Conservation (phyloP, 92 coral and sea anemone genomes). For the Ricordea florida region DNA sequence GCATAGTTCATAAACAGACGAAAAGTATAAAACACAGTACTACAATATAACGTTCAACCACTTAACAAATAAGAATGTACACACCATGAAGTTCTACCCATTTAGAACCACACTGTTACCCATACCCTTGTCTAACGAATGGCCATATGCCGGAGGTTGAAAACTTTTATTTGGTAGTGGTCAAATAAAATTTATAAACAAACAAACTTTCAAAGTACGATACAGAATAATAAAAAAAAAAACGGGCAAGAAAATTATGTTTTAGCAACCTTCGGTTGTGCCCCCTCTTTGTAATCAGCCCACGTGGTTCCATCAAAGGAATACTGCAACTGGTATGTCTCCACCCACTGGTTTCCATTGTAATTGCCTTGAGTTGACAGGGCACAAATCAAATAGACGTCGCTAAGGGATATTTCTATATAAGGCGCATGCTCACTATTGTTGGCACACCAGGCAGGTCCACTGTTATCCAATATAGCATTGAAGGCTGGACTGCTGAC, state of each 20-base stretch:
- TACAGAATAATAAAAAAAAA: too few relatives aligned
- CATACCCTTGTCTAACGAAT: too few relatives aligned
- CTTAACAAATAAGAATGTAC: too few relatives aligned
- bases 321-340: conserved; percentile 31
- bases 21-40: too few relatives aligned
- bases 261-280: background rate
- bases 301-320: conserved; percentile 50
- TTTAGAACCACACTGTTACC: background rate
- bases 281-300: conserved; percentile 31
- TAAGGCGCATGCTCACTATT: conserved; percentile 19
- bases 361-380: conserved; percentile 39
- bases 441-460: conserved; percentile 35
- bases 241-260: too few relatives aligned
- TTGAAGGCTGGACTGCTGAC: background rate
- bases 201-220: too few relatives aligned
- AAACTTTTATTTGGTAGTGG: too few relatives aligned
- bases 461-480: background rate
- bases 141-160: too few relatives aligned
- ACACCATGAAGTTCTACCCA: background rate
- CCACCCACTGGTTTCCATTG: conserved; percentile 35
- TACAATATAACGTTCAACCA: too few relatives aligned
- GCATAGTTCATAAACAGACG: too few relatives aligned
- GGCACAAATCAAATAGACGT: conserved; percentile 32
- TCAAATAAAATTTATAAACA: too few relatives aligned
- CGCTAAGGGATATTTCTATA: conserved; percentile 30